Evolutionary conservation across 2,113 vertebrate species (phyloP), one percentile per base, ranked within the genome.

Genomic region (Aspiorhynchus laticeps): DNA sequence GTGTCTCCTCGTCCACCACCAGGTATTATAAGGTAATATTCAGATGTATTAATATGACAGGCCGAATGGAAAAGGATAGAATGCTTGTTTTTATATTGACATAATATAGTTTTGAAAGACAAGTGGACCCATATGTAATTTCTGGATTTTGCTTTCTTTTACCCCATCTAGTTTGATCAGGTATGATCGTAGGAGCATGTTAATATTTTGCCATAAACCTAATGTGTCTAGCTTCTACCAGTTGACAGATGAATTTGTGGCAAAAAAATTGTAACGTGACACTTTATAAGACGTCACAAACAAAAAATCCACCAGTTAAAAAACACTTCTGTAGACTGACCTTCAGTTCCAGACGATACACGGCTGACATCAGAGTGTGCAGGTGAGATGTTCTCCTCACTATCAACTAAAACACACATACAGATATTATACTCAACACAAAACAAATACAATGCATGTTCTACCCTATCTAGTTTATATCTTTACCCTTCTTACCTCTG

Each of bases 341-440:
- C 91, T 88, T 92, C 90, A 75, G 90, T 69, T 87, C 88, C 91
- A 11, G 90, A 92, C 11, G 91, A 90, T 21, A 91, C 38, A 51
- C 77, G 85, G 65, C 85, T 73, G 21, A 85, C n/a, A 19, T 91
- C 89, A 2, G 90, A 88, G 85, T 90, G 86, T 19, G 87, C 85
- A 21, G 90, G 80, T 63, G 87, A 86, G 43, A 87, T 80, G 26
- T 85, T 90, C 36, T 91, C 90, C 33, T 90, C 89, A 33, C 86
- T 89, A 73, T 89, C 89, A 65, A 59, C 90, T 91, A 82, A 77
- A 88, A 88, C 53, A 85, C 43, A 89, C 53, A 59, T 48, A 85
- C 41, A 86, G 38, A 73, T 26, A 53, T 53, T 36, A 80, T n/a
- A 53, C 19, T 80, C 82, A 80, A 7, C 83, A 24, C 78, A 26